These are phyloP conservation scores for Sycophila sp. DNA, from an alignment of 1,140 invertebrate species.

Conservation along the genomic window DNA sequence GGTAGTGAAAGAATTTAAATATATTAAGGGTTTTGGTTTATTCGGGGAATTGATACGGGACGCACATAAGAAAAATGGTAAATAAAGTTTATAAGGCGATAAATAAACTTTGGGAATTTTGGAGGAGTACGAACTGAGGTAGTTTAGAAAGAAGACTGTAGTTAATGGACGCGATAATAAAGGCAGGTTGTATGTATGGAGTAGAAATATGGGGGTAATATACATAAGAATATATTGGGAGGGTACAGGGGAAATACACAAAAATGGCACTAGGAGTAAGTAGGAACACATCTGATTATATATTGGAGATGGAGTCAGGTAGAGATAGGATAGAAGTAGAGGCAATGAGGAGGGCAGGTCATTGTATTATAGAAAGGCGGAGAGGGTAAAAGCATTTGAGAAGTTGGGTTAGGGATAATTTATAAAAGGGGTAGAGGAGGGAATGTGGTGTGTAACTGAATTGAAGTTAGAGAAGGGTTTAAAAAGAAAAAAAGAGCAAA, in stretches of 20 bases:
- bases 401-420: background rate
- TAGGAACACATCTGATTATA: slow-evolving; percentile 3
- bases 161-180: background rate
- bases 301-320: background rate
- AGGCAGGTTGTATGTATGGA: background rate
- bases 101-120: no score
- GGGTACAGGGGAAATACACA: background rate
- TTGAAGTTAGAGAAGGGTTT: background rate
- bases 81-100: background rate
- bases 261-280: background rate
- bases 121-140: no score
- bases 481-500: background rate
- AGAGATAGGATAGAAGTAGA: background rate
- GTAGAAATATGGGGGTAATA: background rate
- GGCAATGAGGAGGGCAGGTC: background rate
- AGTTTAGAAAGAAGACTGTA: slow-evolving; percentile 13
- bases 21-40: background rate
- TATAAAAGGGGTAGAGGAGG: background rate
- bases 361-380: background rate
- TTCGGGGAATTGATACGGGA: background rate
- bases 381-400: background rate
- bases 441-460: background rate
- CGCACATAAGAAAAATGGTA: background rate
- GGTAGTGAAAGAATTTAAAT: slow-evolving; percentile 5
- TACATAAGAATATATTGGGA: background rate